Percentiles rank a stretch among this genome's conserved stretches.
Evolutionary conservation across 1,140 invertebrate genomes (phyloP).

Genomic region (Bombus fervidus): DNA sequence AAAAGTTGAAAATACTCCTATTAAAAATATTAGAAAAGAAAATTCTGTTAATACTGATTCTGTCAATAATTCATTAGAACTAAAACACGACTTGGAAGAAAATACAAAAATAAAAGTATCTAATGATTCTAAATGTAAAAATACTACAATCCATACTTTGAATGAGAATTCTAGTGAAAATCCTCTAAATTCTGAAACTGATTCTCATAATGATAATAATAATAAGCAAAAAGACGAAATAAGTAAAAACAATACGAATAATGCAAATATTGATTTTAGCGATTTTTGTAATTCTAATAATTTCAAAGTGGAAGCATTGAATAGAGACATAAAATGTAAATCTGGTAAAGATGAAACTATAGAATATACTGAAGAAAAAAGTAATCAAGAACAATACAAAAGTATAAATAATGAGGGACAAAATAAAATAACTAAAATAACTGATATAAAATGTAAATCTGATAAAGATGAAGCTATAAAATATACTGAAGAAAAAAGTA

Average conservation of each 20-base stretch:
- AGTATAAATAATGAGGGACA: slow-evolving; percentile 10
- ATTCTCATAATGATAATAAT: slow-evolving; percentile 1
- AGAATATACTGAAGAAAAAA: neutral
- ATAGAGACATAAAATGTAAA: neutral
- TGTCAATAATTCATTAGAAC: neutral
- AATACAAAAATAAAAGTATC: slow-evolving; percentile 3
- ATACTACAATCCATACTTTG: neutral
- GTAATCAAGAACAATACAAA: slow-evolving; percentile 4
- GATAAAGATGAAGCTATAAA: neutral
- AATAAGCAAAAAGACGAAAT: neutral
- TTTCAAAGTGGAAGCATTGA: neutral
- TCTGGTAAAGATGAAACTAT: neutral
- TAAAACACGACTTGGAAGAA: neutral
- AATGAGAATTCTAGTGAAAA: slow-evolving; percentile 31
- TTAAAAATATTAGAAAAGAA: neutral
- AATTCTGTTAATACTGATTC: neutral
- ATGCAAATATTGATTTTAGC: neutral
- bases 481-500: neutral
- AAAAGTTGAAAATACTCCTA: neutral
- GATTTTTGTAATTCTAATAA: neutral
- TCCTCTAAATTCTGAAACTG: neutral
- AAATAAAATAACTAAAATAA: neutral
- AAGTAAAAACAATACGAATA: neutral
- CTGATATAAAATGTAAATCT: neutral
- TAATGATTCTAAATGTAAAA: slow-evolving; percentile 15